These are phyloP conservation scores for Schizopygopsis malacanthus DNA, from an alignment of 2,797 vertebrate species.

Conservation along the genomic window DNA sequence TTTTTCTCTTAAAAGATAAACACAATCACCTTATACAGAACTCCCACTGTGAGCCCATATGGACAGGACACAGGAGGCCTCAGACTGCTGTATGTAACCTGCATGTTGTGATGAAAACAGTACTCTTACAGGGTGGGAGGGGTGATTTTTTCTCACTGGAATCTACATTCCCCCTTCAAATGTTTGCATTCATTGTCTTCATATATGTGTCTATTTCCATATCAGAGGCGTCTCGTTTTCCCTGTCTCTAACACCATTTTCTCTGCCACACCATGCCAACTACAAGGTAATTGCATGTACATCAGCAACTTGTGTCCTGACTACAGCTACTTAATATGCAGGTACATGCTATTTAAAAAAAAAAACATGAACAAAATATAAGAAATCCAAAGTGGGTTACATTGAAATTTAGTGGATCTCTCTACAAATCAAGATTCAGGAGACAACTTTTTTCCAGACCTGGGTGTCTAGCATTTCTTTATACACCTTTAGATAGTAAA, in stretches of 20 bases:
- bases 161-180: background rate
- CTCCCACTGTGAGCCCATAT: constrained; percentile 10
- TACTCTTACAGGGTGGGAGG: no score
- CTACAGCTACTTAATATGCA: constrained; percentile 54
- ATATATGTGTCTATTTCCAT: background rate
- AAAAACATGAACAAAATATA: constrained; percentile 49
- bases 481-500: constrained; percentile 6
- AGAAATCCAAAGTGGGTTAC: constrained; percentile 54
- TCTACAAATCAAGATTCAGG: background rate
- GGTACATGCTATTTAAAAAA: constrained; percentile 42
- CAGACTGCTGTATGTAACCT: background rate
- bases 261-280: constrained; percentile 34
- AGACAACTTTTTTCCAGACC: background rate
- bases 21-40: constrained; percentile 12
- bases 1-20: constrained; percentile 30
- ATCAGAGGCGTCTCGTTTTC: background rate
- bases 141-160: background rate
- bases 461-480: background rate
- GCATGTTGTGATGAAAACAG: background rate
- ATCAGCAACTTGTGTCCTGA: constrained; percentile 60
- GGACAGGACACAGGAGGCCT: constrained; percentile 1
- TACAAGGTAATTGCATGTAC: constrained; percentile 52
- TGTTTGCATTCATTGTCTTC: background rate
- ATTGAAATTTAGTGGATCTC: constrained; percentile 16
- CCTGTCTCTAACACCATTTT: background rate